Conservation (phyloP, 2,113 vertebrate genomes). For the Tragelaphus scriptus region DNA sequence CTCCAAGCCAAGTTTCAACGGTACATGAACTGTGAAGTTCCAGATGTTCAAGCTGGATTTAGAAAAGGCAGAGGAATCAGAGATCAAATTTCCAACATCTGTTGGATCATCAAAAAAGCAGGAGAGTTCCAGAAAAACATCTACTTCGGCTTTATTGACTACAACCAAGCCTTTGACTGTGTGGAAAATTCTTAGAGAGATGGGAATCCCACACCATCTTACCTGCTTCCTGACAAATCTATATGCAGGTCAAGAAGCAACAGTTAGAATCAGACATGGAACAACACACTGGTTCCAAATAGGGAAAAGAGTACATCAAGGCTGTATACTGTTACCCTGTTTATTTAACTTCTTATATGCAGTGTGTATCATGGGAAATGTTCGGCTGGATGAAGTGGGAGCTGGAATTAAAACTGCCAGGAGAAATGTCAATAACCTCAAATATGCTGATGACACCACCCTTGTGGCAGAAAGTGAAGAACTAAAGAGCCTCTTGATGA, state of each 20-base stretch:
- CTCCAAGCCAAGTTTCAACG: too few species aligned
- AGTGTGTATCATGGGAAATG: not conserved
- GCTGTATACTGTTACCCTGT: not conserved
- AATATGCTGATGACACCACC: not conserved
- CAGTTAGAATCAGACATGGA: rapidly evolving
- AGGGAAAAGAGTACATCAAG: not conserved
- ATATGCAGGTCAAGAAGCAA: not conserved
- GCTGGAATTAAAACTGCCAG: not conserved
- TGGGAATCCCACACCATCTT: not conserved
- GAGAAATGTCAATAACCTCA: not conserved
- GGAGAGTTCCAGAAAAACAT: not conserved
- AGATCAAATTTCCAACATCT: not conserved
- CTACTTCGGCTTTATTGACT: not conserved
- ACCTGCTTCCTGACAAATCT: not conserved
- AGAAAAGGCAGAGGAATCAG: not conserved
- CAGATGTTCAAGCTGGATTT: not conserved
- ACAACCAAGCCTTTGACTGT: not conserved
- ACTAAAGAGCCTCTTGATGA: not conserved
- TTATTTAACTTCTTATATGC: not conserved
- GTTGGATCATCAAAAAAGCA: not conserved
- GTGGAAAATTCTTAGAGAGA: not conserved
- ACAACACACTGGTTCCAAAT: not conserved
- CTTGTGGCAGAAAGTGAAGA: not conserved
- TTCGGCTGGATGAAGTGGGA: not conserved
- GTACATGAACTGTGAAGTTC: not conserved